Base-by-base conservation (phyloP, 2,888 invertebrate species). In the Alcis repandata region DNA sequence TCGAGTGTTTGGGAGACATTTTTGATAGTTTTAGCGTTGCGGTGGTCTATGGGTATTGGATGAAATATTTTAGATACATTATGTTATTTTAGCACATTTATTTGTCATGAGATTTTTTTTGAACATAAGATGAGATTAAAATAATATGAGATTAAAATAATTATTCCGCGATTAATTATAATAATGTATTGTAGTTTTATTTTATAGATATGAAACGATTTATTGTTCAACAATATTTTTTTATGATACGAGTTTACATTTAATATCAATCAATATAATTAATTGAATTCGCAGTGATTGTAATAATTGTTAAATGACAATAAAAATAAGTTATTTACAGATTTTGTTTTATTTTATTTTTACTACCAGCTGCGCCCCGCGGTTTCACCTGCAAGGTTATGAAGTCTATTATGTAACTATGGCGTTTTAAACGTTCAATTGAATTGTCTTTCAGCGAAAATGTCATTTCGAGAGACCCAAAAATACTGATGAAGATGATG, bases 41-140 rank as follows among this genome's bases (percentile, higher is more conserved):
- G n/a, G 17, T 33, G 49, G 49, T 33, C 17, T 17, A 33, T 33
- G 49, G 49, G 49, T 51, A 51, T 51, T 51, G 36, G 19, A 36
- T 19, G 17, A 33, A 49, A 33, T 49, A 49, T 49, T 49, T 33
- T 33, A 17, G 17, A 4, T n/a, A n/a, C n/a, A n/a, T n/a, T n/a
- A n/a, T n/a, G n/a, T n/a, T n/a, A n/a, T n/a, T n/a, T n/a, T n/a
- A n/a, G n/a, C n/a, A n/a, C n/a, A 9, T 15, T 8, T 48, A 27
- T 7, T 8, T 48, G 11, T 45, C 4, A 45, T 11, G 51, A 51
- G 33, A n/a, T 51, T 51, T 38, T 36, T 13, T 20, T 19, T 22
- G 13, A n/a, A 33, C 17, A 33, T 15, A 15, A 49, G 32, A n/a
- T 32, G n/a, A 22, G 43, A 27, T 48, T n/a, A 48, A 48, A 32